Base-by-base conservation (phyloP, 1,140 invertebrate species). In the Cotesia glomerata region DNA sequence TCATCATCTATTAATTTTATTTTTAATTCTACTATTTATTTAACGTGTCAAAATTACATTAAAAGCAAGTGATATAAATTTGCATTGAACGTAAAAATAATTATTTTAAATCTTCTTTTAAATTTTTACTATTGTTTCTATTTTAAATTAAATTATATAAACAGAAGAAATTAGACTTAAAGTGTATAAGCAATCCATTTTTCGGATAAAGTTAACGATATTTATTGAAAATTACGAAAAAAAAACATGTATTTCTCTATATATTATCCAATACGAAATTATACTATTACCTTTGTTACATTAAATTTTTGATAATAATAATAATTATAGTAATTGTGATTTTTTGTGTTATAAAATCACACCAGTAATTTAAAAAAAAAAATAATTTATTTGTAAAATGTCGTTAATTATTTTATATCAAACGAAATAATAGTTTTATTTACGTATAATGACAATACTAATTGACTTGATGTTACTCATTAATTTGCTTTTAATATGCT, bases 191-290 rank as follows among this genome's bases (percentile, higher is more conserved):
- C 26, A n/a, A 51, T 51, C 9, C n/a, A 18, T 65, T 49, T 65
- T 14, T 16, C 63, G 51, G 32, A 11, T 65, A 64, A 71, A 63
- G 63, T 49, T 51, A 71, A 34, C 34, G 26, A 65, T 71, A 71
- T 71, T 71, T 71, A 71, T 64, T 71, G 69, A 62, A 71, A 51
- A 65, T 71, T 71, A 56, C 45, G 65, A 71, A 71, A 61, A 71
- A 71, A 71, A 71, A 61, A 71, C 16, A 63, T 71, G 65, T 71
- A 71, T 71, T 71, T 71, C 69, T 71, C 49, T 71, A 71, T 71
- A 71, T 71, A 65, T 34, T 62, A 45, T 9, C 39, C 7, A 45
- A 9, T 45, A 45, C 11, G 11, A 5, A 71, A 71, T 58, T 71
- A 62, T 71, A 71, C 69, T 64, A 64, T 71, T 71, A 52, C 13